Percentiles rank a stretch among this genome's conserved stretches.
These are phyloP conservation scores for Telmatochromis sp. DNA, from an alignment of 2,113 vertebrate species.

Conservation along the genomic window DNA sequence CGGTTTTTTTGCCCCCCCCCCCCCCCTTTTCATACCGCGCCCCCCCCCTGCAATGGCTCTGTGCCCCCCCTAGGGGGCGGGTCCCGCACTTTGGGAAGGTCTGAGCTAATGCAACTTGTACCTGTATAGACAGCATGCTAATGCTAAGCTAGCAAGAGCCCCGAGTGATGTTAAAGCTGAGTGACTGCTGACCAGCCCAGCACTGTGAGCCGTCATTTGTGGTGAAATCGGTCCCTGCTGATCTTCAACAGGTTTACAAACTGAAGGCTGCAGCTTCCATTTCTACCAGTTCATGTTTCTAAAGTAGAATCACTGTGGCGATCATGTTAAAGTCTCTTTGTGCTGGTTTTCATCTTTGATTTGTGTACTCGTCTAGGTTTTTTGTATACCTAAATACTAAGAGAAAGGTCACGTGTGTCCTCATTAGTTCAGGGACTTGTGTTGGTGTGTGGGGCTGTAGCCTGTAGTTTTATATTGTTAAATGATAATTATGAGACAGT, in stretches of 20 bases:
- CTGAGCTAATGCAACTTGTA: not conserved
- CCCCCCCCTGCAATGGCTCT: not conserved
- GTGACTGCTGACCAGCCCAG: not conserved
- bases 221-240: not conserved
- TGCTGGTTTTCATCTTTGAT: not conserved
- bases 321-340: not conserved
- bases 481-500: not conserved
- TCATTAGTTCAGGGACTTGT: not conserved
- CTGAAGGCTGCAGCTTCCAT: not conserved
- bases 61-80: fast-evolving
- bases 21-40: not conserved
- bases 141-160: not conserved
- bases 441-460: not conserved
- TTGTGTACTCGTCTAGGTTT: not conserved
- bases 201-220: not conserved
- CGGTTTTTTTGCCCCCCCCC: not conserved
- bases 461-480: not conserved
- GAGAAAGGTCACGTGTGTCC: not conserved
- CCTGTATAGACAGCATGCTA: not conserved
- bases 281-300: not conserved
- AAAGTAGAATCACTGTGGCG: not conserved
- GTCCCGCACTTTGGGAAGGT: not conserved
- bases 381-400: not conserved
- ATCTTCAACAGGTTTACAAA: not conserved
- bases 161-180: not conserved